Evolutionary conservation across 2,888 invertebrate species (phyloP), one percentile per base, ranked within the genome.

Genomic region (Lottia gigantea): DNA sequence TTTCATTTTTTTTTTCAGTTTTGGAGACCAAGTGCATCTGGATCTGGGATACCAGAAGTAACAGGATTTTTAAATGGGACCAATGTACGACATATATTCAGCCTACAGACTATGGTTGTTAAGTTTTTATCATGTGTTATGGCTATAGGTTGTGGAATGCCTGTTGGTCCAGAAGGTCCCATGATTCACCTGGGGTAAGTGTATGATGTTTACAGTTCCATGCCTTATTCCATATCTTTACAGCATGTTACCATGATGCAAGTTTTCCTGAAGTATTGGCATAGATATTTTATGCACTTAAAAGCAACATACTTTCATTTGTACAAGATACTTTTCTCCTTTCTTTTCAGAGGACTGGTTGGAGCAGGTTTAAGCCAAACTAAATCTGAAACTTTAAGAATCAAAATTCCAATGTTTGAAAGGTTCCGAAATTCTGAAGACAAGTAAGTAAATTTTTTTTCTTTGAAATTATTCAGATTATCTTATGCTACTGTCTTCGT

Each of bases 81-180:
- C 16, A 82, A 87, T 70, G 85, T 89, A 0, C 78, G 87, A 19
- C 87, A 88, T 68, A 87, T 88, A 72, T 86, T 89, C 69, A 88
- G 84, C 70, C 78, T 88, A 19, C 85, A 85, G 76, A 88, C 88
- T 0, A 75, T 88, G 74, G 75, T 82, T 11, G 86, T 86, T 62
- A 89, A 89, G 80, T 87, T 88, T 68, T 71, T 88, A 25, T 88
- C 89, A 3, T 84, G 84, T 79, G 81, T 82, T 46, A 82, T 86
- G 46, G 88, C 88, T 25, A 89, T 90, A 26, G 85, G 88, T 1
- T 86, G 88, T 77, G 89, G 89, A 6, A 82, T 90, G 76, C 89
- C 89, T 16, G 88, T 89, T 4, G 90, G 90, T 25, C 89, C 88
- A 46, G 89, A 89, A 78, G 89, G 89, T 19, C 89, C 89, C 19